Evolutionary conservation across 1,140 invertebrate genomes (phyloP), one percentile per base, ranked within the genome.

Genomic region (Aphelenchoides besseyi): DNA sequence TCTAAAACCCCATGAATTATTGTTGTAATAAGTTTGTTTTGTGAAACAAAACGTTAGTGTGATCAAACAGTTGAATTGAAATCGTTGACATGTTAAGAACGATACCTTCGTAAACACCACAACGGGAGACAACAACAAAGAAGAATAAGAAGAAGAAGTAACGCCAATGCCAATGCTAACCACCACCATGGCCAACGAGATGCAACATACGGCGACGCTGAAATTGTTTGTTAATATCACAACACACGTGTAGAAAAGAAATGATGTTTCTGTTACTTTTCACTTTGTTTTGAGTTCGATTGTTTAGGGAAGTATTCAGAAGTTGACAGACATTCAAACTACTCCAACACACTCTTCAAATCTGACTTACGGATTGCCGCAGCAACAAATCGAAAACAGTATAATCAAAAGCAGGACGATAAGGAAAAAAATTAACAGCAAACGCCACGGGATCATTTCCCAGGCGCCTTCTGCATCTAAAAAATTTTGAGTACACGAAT

Each of bases 141-240:
- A 26, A 84, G 77, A 54, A 83, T 72, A 33, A 72, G 61, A 28
- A 83, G 77, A 18, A 83, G 76, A 26, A 85, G 75, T 23, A 82
- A 63, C 18, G 85, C 72, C 26, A 83, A 73, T 23, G 82, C 74
- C 16, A 82, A 63, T 18, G 84, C 63, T 29, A 83, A 71, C 82
- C 82, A 83, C 82, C 82, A 83, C 82, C 82, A 83, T 36, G 82
- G 82, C 83, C 83, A 83, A 53, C 83, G 82, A 30, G 81, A 68
- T 36, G 73, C 53, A 12, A 82, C 68, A 64, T 71, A 83, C 66
- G 76, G 72, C 48, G 74, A 37, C 23, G 78, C 81, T 83, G 79
- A 78, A 82, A 82, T 52, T 29, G n/a, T 33, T 70, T 74, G 18
- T 30, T 62, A 12, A 29, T 5, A 70, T 64, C 3, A 28, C 30